Evolutionary conservation across 2,888 invertebrate species (phyloP).

Genomic region (Diaperis boleti): DNA sequence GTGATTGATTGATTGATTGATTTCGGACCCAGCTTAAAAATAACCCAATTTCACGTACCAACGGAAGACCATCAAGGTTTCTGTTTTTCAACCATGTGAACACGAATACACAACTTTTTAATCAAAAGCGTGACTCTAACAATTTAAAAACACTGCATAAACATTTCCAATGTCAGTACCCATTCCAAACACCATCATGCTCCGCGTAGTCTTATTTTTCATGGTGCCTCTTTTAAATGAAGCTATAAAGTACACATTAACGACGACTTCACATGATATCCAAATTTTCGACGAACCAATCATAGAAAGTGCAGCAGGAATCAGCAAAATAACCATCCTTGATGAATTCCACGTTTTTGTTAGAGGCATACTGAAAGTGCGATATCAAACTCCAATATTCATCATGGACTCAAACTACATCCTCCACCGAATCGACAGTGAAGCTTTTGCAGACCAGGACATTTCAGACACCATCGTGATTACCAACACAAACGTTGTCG

Average conservation of each 20-base stretch:
- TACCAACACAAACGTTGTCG: not conserved
- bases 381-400: conserved; percentile 1
- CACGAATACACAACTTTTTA: too few relatives aligned
- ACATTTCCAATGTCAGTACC: not conserved
- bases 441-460: conserved; percentile 7
- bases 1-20: too few relatives aligned
- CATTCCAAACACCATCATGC: not conserved
- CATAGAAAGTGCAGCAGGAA: not conserved
- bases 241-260: conserved; percentile 8
- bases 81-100: too few relatives aligned
- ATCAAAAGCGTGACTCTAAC: too few relatives aligned
- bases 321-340: not conserved
- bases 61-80: too few relatives aligned
- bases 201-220: not conserved
- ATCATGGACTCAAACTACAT: conserved; percentile 10
- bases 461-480: conserved; percentile 7
- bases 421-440: conserved; percentile 1
- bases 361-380: not conserved
- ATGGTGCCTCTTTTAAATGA: not conserved
- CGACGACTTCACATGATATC: not conserved
- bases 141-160: too few relatives aligned
- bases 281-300: not conserved
- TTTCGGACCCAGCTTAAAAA: too few relatives aligned
- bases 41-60: too few relatives aligned
- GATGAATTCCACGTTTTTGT: conserved; percentile 12